Conservation (phyloP, 2,113 vertebrate genomes). For the Dromas ardeola region DNA sequence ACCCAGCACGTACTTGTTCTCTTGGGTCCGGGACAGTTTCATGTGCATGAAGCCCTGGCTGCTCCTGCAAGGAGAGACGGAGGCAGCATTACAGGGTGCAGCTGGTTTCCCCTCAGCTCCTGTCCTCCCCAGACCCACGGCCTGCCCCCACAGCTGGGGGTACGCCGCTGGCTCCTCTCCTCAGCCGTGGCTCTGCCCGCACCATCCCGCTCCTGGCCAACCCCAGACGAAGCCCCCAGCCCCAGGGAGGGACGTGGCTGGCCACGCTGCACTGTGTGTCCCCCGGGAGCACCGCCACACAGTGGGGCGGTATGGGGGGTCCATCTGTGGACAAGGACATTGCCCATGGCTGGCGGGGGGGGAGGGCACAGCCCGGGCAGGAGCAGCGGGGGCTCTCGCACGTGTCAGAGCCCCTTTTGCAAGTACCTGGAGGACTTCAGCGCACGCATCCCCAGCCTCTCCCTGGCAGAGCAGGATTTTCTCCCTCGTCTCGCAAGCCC, state of each 20-base stretch:
- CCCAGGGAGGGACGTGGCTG: background rate
- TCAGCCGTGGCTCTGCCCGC: accelerated
- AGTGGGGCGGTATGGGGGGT: no score
- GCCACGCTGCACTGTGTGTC: accelerated
- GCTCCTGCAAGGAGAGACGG: conserved; percentile 82
- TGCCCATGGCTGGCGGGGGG: background rate
- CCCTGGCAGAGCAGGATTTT: background rate
- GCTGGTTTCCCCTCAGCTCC: background rate
- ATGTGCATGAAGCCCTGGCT: conserved; percentile 99
- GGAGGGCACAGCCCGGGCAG: background rate
- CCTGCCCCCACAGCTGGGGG: background rate
- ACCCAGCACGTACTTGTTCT: conserved; percentile 94
- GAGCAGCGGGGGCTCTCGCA: background rate
- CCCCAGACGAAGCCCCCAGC: background rate
- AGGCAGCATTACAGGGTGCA: background rate
- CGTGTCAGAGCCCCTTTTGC: background rate
- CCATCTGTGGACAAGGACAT: accelerated
- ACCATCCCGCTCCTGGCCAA: background rate
- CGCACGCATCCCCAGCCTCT: background rate
- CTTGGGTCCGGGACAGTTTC: conserved; percentile 95
- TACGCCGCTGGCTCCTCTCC: background rate
- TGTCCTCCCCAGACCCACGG: accelerated
- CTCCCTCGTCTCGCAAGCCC: background rate
- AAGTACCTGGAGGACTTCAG: background rate
- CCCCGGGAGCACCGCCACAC: accelerated